Base-by-base conservation (phyloP, 2,888 invertebrate species). In the Dicranocentrus wangi region DNA sequence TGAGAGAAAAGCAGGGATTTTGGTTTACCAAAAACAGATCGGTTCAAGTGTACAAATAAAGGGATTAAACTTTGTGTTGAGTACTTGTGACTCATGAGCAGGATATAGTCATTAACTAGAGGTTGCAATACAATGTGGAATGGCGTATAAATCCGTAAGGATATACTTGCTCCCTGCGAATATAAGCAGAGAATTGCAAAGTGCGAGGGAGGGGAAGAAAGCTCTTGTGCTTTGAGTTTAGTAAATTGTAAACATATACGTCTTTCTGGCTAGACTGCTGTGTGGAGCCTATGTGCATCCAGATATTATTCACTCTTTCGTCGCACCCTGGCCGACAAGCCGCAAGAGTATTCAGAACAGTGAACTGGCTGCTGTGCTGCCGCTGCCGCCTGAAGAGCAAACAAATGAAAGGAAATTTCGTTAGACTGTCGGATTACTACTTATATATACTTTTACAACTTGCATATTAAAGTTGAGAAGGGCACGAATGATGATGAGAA, bases 371-470 rank as follows among this genome's bases (percentile, higher is more conserved):
- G n/a, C 39, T 61, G 17, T 39, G 32, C 19, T 32, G 32, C 39
- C n/a, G n/a, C 19, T 39, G 23, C 7, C 42, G 7, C 25, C 25
- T 27, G 27, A 21, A 47, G 68, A 23, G 76, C 60, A 68, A 76
- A 76, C 58, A 76, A 66, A 76, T 75, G 75, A 75, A 55, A 75
- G 27, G 25, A 42, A 66, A 75, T 66, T 53, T 75, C 42, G 75
- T 28, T 43, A 51, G 58, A 28, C 75, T 66, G 68, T n/a, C 43
- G 60, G 68, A 60, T 76, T 76, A 60, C 68, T 27, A 47, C 68
- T 71, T 60, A 8, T 39, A 13, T 39, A 13, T 61, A 61, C 47
- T 68, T 75, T 76, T 76, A 76, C 68, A 39, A 51, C 68, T 68
- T 76, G 76, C 43, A 71, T 66, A 65, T 66, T 72, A 73, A 72